Base-by-base conservation (phyloP, 2,113 vertebrate species). In the Cygnus atratus region DNA sequence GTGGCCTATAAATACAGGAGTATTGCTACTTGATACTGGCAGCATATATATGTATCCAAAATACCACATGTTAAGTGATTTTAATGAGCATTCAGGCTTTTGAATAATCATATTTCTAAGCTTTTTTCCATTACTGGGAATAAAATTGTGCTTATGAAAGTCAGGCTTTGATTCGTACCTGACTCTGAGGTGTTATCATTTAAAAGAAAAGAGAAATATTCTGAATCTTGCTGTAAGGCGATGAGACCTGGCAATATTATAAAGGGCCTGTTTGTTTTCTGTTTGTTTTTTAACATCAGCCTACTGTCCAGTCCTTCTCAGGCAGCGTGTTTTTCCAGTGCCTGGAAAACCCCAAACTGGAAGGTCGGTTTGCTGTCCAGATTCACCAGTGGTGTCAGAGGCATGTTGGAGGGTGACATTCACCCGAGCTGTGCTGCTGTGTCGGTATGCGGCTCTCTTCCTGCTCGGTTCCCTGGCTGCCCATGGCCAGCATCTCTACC, bases 381-480 rank as follows among this genome's bases (percentile, higher is more conserved):
- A 21, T 67, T 61, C 4, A 18, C 0, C 72, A 31, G 6, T 17
- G 33, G 8, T 68, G 14, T 8, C 37, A 31, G 29, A 28, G 16
- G 1, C 14, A 13, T 55, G 13, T 2, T n/a, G 17, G 19, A 31
- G 10, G 41, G 1, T 22, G 29, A 55, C 59, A 75, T 84, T 84
- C 39, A 4, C 0, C 35, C 25, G 7, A 18, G 15, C 61, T 62
- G 31, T 58, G 48, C 46, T 76, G 31, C 70, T 61, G 12, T 44
- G 76, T 18, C n/a, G 24, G 3, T n/a, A 11, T 0, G 0, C 17
- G 46, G 1, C 80, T 65, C 11, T 46, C 37, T 58, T 28, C n/a
- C n/a, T 55, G 31, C 75, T 75, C 35, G 18, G 50, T 22, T 85
- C 76, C 5, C 0, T 10, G 33, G 28, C 25, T 28, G 17, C 43